Evolutionary conservation across 1,140 invertebrate species (phyloP), one percentile per base, ranked within the genome.

Genomic region (Araneus ventricosus): DNA sequence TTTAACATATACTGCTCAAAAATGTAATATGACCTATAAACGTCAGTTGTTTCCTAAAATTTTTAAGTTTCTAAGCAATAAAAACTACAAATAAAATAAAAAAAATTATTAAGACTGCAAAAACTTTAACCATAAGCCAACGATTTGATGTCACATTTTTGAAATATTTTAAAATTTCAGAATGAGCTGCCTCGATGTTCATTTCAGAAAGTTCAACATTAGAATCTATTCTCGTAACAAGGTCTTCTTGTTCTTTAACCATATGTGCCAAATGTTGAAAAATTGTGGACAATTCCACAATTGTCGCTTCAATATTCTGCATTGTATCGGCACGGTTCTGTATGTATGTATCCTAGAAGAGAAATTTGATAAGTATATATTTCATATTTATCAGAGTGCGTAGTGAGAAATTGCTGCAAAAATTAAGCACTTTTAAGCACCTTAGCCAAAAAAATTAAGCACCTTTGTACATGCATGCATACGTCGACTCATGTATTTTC

Each of bases 61-160:
- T 86, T 3, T 27, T 22, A 37, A 75, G 59, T 82, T 5, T 80
- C 96, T 95, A 96, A 41, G 96, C 96, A 94, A 96, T 95, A 94
- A 99, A 99, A 94, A 99, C 97, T 95, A 99, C 97, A 96, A 99
- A 99, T 95, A 99, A 98, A 95, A 99, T 97, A 95, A 99, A 99
- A 96, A 99, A 99, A 95, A 99, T 97, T 96, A 99, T 99, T 41
- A 99, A 96, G 87, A 99, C 98, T 89, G 97, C 99, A 96, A 99
- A 99, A 93, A 99, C 97, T 97, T 99, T 99, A 94, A 99, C 98
- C 98, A 99, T 99, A 20, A 99, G 96, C 98, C 99, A 99, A 94
- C 99, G 97, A 96, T 99, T 99, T 75, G 98, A 99, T 20, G 98
- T 98, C 30, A 99, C 98, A 34, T 98, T 99, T 95, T 99, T 98